Percentiles rank a stretch among this genome's conserved stretches.
Evolutionary conservation across 2,113 vertebrate species (phyloP).

Genomic region (Pongo pygmaeus): DNA sequence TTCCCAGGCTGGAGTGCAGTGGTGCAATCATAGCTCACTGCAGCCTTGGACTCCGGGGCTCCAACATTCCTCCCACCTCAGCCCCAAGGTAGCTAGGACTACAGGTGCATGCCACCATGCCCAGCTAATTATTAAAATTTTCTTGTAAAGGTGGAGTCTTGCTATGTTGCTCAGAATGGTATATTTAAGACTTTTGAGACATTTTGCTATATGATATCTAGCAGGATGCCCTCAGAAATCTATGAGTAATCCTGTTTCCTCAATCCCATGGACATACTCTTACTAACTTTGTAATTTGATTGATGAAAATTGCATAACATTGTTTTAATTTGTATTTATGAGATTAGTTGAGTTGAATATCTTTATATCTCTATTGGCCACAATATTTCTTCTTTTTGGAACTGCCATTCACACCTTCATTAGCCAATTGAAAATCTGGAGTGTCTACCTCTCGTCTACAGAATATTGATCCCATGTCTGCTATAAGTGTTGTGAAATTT

Average conservation of each 20-base stretch:
- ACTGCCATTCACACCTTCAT: not conserved
- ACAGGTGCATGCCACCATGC: too few species aligned
- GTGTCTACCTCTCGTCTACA: not conserved
- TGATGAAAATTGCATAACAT: not conserved
- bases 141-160: too few species aligned
- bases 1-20: too few species aligned
- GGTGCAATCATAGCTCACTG: too few species aligned
- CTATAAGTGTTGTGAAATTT: not conserved
- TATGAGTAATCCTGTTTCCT: not conserved
- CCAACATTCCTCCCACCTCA: too few species aligned
- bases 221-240: not conserved
- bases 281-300: not conserved
- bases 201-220: not conserved
- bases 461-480: not conserved
- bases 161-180: too few species aligned
- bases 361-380: not conserved
- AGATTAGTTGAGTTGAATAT: constrained; percentile 19
- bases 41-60: too few species aligned
- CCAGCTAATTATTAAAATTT: too few species aligned
- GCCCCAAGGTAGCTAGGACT: too few species aligned
- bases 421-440: not conserved
- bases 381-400: constrained; percentile 1
- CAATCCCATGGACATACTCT: not conserved
- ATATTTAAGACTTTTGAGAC: not conserved
- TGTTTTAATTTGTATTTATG: constrained; percentile 27